phyloP scores from a whole-genome alignment of 2,113 vertebrate species.

The Malurus melanocephalus region DNA sequence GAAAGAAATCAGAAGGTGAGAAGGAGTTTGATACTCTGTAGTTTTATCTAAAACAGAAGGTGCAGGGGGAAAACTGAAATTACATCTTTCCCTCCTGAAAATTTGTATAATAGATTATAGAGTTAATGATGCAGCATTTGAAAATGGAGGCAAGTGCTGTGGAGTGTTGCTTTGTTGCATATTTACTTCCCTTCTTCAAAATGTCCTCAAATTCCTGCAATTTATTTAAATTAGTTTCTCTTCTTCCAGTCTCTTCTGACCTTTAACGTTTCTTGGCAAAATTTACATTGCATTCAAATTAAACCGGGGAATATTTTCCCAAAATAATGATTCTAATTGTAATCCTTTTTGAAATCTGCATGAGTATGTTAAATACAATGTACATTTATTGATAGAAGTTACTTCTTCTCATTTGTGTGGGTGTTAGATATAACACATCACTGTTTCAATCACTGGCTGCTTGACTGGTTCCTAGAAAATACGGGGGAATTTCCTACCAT shows the following conservation, averaged over 20 bases:
- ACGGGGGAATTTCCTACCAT: slow-evolving; percentile 2
- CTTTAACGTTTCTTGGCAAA: not conserved
- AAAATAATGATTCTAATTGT: not conserved
- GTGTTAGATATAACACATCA: not conserved
- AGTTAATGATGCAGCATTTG: not conserved
- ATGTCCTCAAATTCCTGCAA: not conserved
- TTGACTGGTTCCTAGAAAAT: slow-evolving; percentile 44
- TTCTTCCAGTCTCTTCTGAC: not conserved
- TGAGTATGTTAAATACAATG: not conserved
- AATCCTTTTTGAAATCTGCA: not conserved
- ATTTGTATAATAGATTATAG: not conserved
- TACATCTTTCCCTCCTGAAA: too few relatives aligned
- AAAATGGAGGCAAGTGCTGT: not conserved
- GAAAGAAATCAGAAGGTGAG: not conserved
- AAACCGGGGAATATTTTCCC: not conserved
- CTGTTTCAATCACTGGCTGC: not conserved
- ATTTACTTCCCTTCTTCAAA: not conserved
- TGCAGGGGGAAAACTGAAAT: not conserved
- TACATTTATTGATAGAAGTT: not conserved
- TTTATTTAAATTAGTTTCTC: not conserved
- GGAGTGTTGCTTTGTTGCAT: not conserved
- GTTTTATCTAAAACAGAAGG: not conserved
- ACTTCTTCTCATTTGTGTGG: not conserved
- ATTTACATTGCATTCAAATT: not conserved
- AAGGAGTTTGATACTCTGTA: not conserved